phyloP scores from a whole-genome alignment of 2,113 vertebrate genomes.

The Ascaphus truei region DNA sequence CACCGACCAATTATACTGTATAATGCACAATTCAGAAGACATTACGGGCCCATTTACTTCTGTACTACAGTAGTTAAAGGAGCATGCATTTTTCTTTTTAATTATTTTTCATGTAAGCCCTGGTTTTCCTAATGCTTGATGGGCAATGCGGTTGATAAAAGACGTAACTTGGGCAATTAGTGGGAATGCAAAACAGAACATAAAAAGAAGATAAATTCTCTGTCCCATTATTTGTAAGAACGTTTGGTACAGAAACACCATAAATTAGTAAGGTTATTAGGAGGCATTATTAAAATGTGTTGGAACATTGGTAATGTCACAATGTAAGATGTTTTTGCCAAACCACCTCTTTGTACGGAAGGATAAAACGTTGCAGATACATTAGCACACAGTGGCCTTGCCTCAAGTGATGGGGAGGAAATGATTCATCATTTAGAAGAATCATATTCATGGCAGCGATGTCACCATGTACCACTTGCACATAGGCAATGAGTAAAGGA shows the following conservation, averaged over 20 bases:
- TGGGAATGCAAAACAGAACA: too few species aligned
- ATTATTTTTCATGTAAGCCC: not conserved
- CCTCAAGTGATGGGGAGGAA: not conserved
- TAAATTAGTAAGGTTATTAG: too few species aligned
- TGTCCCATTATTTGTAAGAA: too few species aligned
- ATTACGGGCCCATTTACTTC: not conserved
- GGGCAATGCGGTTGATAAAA: not conserved
- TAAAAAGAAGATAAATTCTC: not conserved
- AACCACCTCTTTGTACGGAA: slow-evolving; percentile 1
- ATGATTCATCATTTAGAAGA: not conserved
- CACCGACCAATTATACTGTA: not conserved
- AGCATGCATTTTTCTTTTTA: not conserved
- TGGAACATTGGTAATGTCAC: not conserved
- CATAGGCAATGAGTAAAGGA: too few species aligned
- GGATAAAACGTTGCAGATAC: not conserved
- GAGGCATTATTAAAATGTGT: not conserved
- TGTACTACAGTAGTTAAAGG: not conserved
- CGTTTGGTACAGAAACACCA: not conserved
- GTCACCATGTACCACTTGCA: too few species aligned
- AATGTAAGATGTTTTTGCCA: not conserved
- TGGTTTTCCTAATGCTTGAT: not conserved
- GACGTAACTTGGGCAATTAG: not conserved
- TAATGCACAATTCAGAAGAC: not conserved
- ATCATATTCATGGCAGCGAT: too few species aligned
- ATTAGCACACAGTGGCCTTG: slow-evolving; percentile 10